phyloP scores from a whole-genome alignment of 1,140 invertebrate species.

The Euura lappo region DNA sequence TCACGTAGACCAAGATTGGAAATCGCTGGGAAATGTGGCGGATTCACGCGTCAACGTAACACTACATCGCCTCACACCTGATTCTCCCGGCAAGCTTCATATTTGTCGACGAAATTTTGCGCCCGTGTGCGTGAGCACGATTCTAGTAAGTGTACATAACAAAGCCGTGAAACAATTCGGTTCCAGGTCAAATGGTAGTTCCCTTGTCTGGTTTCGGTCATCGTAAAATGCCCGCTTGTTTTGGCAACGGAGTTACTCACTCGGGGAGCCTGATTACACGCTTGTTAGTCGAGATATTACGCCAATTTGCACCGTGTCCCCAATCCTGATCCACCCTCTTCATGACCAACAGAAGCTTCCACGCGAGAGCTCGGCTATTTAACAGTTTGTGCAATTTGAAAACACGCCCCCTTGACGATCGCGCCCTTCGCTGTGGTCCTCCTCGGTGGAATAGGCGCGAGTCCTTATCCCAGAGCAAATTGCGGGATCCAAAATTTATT shows the following conservation, averaged over 20 bases:
- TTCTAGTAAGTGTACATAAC: too few relatives aligned
- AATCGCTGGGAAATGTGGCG: background rate
- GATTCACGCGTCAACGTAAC: background rate
- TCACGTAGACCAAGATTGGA: background rate
- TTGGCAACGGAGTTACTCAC: background rate
- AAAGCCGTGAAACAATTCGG: too few relatives aligned
- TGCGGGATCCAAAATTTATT: too few relatives aligned
- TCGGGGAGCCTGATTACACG: conserved; percentile 30
- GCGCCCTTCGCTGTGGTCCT: background rate
- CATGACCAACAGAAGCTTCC: background rate
- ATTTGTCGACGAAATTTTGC: too few relatives aligned
- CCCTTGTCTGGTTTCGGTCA: too few relatives aligned
- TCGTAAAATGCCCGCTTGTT: too few relatives aligned
- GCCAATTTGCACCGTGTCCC: conserved; percentile 29
- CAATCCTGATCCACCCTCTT: conserved; percentile 4
- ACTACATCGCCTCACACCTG: background rate
- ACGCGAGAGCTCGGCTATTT: background rate
- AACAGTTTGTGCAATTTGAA: background rate
- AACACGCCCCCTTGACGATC: background rate
- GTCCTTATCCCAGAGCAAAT: too few relatives aligned
- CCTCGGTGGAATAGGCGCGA: background rate
- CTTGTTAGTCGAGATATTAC: conserved; percentile 38
- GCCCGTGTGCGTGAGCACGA: too few relatives aligned
- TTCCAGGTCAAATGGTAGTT: too few relatives aligned
- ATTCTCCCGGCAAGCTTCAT: background rate